Percentiles rank a stretch among this genome's conserved stretches.
Conservation (phyloP, 2,888 invertebrate genomes). For the Norana najaformis region DNA sequence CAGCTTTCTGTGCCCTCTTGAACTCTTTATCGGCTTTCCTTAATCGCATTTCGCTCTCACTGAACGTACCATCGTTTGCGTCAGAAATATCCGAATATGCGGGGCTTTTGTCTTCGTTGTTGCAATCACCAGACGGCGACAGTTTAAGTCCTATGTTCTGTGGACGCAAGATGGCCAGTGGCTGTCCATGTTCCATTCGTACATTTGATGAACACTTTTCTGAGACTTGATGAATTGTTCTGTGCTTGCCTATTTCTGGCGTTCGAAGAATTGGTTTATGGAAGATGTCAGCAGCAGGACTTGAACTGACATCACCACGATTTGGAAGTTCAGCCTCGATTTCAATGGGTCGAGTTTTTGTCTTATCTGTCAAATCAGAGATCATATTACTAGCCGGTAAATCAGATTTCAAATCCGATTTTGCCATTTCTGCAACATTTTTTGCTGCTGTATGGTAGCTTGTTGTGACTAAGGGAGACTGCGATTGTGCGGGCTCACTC, state of each 20-base stretch:
- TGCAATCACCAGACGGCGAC: neutral
- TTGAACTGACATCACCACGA: neutral
- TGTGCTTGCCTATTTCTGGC: neutral
- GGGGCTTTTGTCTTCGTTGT: constrained; percentile 1
- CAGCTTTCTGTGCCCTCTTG: neutral
- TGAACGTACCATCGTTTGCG: neutral
- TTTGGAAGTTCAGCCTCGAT: neutral
- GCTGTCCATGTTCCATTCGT: neutral
- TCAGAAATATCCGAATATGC: constrained; percentile 24
- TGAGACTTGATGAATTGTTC: neutral
- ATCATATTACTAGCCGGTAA: neutral
- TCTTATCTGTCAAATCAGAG: neutral
- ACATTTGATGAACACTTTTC: neutral
- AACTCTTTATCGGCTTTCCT: neutral
- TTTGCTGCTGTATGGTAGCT: neutral
- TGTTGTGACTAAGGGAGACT: neutral
- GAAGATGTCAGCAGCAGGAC: neutral
- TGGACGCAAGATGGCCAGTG: neutral
- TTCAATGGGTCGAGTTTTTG: neutral
- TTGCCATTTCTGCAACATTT: neutral
- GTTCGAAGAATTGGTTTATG: neutral
- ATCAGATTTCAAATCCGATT: neutral
- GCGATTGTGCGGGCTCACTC: neutral
- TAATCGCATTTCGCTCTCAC: neutral
- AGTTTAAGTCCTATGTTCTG: constrained; percentile 8